These are phyloP conservation scores for Gopherus evgoodei DNA, from an alignment of 2,113 vertebrate genomes.

Conservation along the genomic window DNA sequence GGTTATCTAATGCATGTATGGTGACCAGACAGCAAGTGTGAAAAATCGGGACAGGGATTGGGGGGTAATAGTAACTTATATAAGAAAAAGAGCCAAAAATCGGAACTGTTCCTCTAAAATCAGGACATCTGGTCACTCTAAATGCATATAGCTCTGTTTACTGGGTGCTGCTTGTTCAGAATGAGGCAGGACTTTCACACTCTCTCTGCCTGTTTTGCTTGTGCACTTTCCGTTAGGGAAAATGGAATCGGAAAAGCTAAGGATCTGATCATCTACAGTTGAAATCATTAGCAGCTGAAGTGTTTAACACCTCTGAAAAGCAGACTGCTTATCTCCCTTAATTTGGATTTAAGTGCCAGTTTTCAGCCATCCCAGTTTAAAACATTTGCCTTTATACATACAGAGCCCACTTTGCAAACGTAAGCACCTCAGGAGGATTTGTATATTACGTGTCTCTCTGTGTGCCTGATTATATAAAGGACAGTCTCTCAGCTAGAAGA, in stretches of 20 bases:
- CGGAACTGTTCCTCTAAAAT: no score
- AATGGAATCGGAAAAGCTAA: background rate
- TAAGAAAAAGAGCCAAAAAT: no score
- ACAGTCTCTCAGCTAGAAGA: background rate
- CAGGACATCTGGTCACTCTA: no score
- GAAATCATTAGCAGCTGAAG: background rate
- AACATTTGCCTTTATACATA: background rate
- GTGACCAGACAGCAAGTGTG: no score
- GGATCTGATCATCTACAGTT: background rate
- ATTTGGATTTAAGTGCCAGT: background rate
- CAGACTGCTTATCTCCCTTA: background rate
- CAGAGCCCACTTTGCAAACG: conserved; percentile 2
- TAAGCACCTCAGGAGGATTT: background rate
- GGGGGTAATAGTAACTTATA: no score
- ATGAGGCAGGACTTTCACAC: background rate
- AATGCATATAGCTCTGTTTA: conserved; percentile 32
- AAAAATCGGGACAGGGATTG: no score
- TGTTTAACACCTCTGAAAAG: background rate
- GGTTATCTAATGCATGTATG: conserved; percentile 17
- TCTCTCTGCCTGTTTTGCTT: conserved; percentile 39
- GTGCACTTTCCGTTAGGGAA: background rate
- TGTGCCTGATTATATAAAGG: background rate
- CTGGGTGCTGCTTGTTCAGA: background rate
- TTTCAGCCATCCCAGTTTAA: background rate
- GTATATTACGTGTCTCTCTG: background rate